Base-by-base conservation (phyloP, 2,888 invertebrate genomes). In the Oxyteleia sp. region DNA sequence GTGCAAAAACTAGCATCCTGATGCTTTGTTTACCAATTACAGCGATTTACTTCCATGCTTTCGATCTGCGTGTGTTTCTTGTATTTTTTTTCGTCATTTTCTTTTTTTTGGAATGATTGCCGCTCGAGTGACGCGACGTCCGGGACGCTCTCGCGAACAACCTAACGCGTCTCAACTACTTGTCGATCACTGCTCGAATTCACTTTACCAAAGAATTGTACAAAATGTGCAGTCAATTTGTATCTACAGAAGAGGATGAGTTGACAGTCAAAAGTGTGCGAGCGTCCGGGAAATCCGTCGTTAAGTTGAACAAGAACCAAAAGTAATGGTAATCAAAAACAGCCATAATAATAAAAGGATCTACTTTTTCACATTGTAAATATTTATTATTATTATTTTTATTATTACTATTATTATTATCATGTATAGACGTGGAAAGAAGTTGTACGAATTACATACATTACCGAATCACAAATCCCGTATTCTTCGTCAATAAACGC, bases 41-140 rank as follows among this genome's bases (percentile, higher is more conserved):
- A 75, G 29, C 23, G 13, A 51, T 49, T 72, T 41, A 20, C 45
- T 63, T 53, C 41, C 13, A 32, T 8, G 32, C 10, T 32, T 32
- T 15, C 15, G 15, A 45, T 32, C 47, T 68, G 68, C 18, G 15
- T 57, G 18, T 35, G 16, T 51, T 23, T 41, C 47, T 63, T 53
- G n/a, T 35, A 64, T 55, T n/a, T 26, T 61, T 55, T 38, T 51
- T 55, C n/a, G n/a, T n/a, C n/a, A n/a, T n/a, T 15, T 23, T 59
- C 49, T 57, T 55, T 11, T 23, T 59, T 49, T 57, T 76, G 75
- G 75, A 76, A 76, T 76, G 75, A 59, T 76, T 66, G 38, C 47
- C 66, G 66, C 66, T 66, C 35, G 38, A 49, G 41, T 55, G 41
- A 76, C 49, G 13, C 35, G 23, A 45, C 20, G 11, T 55, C 71